Evolutionary conservation across 2,888 invertebrate species (phyloP).

Genomic region (Pollenia griseotomentosa): DNA sequence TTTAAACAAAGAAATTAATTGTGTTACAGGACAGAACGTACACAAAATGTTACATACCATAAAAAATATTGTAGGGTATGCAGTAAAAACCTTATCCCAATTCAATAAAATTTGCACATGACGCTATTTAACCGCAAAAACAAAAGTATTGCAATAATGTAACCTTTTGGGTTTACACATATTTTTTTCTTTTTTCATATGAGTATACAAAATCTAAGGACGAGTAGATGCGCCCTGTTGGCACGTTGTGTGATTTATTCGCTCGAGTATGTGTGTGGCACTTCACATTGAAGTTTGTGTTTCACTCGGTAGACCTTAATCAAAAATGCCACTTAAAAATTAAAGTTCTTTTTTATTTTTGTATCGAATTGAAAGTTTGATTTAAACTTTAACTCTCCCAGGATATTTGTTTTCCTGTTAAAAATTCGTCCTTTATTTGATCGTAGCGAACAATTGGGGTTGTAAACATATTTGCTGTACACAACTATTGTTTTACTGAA

Average conservation of each 20-base stretch:
- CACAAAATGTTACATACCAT: background rate
- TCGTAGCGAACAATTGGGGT: slow-evolving; percentile 70
- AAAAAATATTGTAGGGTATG: background rate
- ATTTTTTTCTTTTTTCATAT: slow-evolving; percentile 1
- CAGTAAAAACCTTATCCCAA: slow-evolving; percentile 29
- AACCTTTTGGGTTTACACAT: slow-evolving; percentile 46
- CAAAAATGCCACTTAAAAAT: slow-evolving; percentile 74
- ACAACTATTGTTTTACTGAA: slow-evolving; percentile 67
- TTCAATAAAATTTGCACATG: slow-evolving; percentile 57
- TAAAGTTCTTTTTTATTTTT: slow-evolving; percentile 32
- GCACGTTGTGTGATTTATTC: slow-evolving; percentile 58
- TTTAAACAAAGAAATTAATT: no score
- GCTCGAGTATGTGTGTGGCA: slow-evolving; percentile 48
- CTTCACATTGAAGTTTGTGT: slow-evolving; percentile 54
- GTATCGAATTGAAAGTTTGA: slow-evolving; percentile 57
- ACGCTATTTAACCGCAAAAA: slow-evolving; percentile 65
- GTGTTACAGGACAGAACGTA: no score
- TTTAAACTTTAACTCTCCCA: slow-evolving; percentile 72
- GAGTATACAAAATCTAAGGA: background rate
- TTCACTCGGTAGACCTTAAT: slow-evolving; percentile 66
- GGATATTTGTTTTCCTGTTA: slow-evolving; percentile 68
- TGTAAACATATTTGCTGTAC: slow-evolving; percentile 71
- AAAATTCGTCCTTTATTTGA: slow-evolving; percentile 62
- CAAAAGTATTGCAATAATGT: slow-evolving; percentile 60
- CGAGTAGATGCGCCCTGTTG: slow-evolving; percentile 50